These are phyloP conservation scores for Poicephalus gulielmi DNA, from an alignment of 2,113 vertebrate genomes.

Conservation along the genomic window DNA sequence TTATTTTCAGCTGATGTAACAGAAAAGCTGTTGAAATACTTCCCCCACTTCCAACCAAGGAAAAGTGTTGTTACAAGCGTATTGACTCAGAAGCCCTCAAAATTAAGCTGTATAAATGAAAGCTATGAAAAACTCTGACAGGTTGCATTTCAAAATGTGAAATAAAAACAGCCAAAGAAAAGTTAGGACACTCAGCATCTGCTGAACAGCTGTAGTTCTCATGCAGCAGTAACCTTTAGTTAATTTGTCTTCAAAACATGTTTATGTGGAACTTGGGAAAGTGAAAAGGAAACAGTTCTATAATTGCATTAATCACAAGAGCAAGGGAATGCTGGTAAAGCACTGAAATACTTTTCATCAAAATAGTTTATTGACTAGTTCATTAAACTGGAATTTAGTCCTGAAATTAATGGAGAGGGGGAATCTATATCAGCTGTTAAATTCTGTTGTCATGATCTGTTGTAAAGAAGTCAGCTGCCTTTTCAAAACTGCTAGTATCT, in stretches of 20 bases:
- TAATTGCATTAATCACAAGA: conserved; percentile 45
- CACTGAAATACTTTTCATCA: conserved; percentile 45
- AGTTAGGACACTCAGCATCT: conserved; percentile 22
- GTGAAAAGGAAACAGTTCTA: conserved; percentile 44
- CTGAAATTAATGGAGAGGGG: neutral
- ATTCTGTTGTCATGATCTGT: neutral
- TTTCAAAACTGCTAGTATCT: neutral
- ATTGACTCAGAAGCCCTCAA: neutral
- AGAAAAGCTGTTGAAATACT: neutral
- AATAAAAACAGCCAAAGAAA: neutral
- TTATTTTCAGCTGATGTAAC: conserved; percentile 32
- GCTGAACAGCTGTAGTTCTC: conserved; percentile 51
- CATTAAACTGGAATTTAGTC: conserved; percentile 9
- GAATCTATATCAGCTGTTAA: neutral
- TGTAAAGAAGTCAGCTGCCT: neutral
- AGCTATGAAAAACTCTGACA: neutral
- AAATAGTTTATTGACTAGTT: conserved; percentile 38
- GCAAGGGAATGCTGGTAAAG: neutral
- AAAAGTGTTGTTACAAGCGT: neutral
- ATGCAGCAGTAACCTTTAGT: conserved; percentile 48
- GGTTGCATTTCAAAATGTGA: conserved; percentile 13
- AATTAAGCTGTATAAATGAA: neutral
- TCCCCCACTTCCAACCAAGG: neutral
- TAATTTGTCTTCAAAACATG: conserved; percentile 57
- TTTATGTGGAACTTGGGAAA: conserved; percentile 49